Conservation (phyloP, 2,888 invertebrate genomes). For the Apantesis nais region DNA sequence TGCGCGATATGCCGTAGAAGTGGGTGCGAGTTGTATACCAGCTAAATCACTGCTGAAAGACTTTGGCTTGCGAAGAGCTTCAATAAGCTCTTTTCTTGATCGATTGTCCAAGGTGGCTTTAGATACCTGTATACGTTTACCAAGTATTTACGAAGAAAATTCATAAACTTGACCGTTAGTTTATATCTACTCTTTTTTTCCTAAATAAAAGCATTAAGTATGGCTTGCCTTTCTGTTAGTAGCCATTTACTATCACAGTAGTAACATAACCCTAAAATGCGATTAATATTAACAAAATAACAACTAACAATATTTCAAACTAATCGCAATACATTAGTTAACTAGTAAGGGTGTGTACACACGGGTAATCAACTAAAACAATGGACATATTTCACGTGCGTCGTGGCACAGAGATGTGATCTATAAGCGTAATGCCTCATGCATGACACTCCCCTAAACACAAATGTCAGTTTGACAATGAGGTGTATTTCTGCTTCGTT, state of each 20-base stretch:
- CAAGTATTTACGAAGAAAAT: no score
- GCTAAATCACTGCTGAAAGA: no score
- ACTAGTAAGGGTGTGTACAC: constrained; percentile 61
- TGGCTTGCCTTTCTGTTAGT: not conserved
- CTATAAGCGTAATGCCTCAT: constrained; percentile 75
- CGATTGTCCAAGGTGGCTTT: no score
- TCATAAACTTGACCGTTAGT: no score
- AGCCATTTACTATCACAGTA: constrained; percentile 1
- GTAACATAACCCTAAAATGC: constrained; percentile 28
- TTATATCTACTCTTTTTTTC: not conserved
- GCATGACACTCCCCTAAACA: constrained; percentile 64
- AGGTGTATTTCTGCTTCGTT: constrained; percentile 22
- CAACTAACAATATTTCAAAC: constrained; percentile 44
- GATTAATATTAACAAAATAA: constrained; percentile 39
- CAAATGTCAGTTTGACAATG: constrained; percentile 51
- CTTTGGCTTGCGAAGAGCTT: no score
- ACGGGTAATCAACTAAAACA: constrained; percentile 74
- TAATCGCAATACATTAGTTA: constrained; percentile 58
- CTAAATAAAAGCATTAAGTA: not conserved
- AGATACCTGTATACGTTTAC: no score
- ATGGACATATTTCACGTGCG: constrained; percentile 54
- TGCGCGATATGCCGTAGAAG: no score
- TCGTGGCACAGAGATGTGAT: constrained; percentile 64
- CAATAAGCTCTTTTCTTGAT: no score
- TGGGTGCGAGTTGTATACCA: no score